phyloP scores from a whole-genome alignment of 2,113 vertebrate species.

The Stegastes partitus region DNA sequence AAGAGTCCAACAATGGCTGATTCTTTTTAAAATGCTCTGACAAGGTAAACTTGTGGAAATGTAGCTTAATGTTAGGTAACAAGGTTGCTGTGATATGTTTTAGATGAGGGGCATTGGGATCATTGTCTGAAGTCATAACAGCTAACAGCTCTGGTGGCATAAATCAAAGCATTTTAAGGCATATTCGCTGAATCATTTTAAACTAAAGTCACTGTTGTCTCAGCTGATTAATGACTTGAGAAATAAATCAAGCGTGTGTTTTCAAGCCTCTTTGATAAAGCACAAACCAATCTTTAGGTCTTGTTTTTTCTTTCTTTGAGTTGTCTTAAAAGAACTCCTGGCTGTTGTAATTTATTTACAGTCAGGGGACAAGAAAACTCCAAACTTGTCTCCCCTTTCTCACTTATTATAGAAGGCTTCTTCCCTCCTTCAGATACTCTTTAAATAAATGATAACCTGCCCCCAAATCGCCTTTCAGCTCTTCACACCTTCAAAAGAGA shows the following conservation, averaged over 20 bases:
- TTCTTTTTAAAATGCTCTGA: neutral
- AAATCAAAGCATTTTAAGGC: no score
- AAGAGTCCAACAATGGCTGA: no score
- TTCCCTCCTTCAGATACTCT: neutral
- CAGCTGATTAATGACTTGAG: no score
- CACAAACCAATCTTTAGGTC: neutral
- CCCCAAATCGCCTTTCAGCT: constrained; percentile 3
- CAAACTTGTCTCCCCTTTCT: neutral
- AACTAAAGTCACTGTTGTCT: no score
- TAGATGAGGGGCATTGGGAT: neutral
- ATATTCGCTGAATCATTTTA: no score
- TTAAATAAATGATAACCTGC: constrained; percentile 40
- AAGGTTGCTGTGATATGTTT: neutral
- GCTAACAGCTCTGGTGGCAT: no score
- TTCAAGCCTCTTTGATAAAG: neutral
- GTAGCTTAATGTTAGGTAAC: neutral
- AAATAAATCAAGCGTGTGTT: no score
- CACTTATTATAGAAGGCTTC: neutral
- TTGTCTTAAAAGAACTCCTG: neutral
- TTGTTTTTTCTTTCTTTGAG: neutral
- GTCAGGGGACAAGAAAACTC: neutral
- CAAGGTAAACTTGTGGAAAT: neutral
- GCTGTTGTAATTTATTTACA: constrained; percentile 13
- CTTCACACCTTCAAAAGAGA: constrained; percentile 29
- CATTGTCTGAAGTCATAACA: no score